Conservation (phyloP, 2,113 vertebrate species). For the Marmota monax region DNA sequence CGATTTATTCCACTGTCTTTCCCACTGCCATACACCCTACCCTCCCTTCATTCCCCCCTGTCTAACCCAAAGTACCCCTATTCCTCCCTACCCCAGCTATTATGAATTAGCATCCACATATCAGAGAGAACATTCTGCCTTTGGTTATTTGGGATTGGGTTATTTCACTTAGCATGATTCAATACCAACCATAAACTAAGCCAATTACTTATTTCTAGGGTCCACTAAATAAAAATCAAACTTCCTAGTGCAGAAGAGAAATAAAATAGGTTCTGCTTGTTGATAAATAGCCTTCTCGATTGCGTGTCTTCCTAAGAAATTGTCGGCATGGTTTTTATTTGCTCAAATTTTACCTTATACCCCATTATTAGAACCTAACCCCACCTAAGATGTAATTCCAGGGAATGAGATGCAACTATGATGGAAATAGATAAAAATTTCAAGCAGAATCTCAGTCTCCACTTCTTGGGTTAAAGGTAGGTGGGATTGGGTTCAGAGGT, state of each 20-base stretch:
- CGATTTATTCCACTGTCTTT: too few species aligned
- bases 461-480: background rate
- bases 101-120: too few species aligned
- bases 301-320: background rate
- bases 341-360: background rate
- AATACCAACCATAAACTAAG: background rate
- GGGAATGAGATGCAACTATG: background rate
- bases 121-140: too few species aligned
- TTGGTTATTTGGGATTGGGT: too few species aligned
- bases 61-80: too few species aligned
- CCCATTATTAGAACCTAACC: background rate
- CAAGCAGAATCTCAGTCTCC: background rate
- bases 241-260: constrained; percentile 25
- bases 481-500: too few species aligned
- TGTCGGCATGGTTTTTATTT: background rate
- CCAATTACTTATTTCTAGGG: constrained; percentile 13
- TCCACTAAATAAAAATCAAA: background rate
- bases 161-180: background rate
- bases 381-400: background rate
- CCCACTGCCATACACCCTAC: too few species aligned
- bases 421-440: background rate
- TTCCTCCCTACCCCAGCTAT: too few species aligned
- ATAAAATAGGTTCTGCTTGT: background rate
- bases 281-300: background rate
- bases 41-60: too few species aligned